Conservation (phyloP, 2,797 vertebrate genomes). For the Orestias chungarensis region DNA sequence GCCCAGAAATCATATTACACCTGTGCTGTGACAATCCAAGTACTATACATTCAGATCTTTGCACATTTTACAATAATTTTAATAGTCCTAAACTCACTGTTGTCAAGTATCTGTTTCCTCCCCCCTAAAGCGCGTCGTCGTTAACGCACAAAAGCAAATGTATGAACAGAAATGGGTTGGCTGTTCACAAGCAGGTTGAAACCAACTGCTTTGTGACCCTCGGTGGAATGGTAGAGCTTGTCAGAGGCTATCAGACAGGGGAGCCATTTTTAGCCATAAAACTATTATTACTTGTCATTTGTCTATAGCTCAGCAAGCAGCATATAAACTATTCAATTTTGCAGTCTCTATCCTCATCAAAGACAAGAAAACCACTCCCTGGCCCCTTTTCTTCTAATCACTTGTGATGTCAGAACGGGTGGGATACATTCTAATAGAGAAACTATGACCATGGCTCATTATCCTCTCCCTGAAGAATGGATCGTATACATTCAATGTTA, state of each 20-base stretch:
- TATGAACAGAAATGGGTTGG: conserved; percentile 14
- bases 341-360: conserved; percentile 37
- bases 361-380: conserved; percentile 40
- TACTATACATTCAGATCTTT: conserved; percentile 73
- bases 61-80: conserved; percentile 33
- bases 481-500: conserved; percentile 76
- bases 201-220: conserved; percentile 36
- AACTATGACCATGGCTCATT: conserved; percentile 76
- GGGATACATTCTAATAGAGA: conserved; percentile 72
- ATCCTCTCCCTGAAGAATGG: conserved; percentile 79
- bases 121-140: conserved; percentile 7
- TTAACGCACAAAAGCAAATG: conserved; percentile 46
- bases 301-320: conserved; percentile 44
- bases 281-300: conserved; percentile 38
- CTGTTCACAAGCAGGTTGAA: conserved; percentile 38
- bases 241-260: conserved; percentile 34
- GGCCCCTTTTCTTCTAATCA: conserved; percentile 8
- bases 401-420: conserved; percentile 27
- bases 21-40: conserved; percentile 63
- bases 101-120: conserved; percentile 8
- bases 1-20: conserved; percentile 44
- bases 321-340: conserved; percentile 15
- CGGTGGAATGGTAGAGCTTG: conserved; percentile 49
- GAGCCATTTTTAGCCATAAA: conserved; percentile 49
- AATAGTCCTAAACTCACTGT: conserved; percentile 15